Evolutionary conservation across 2,113 vertebrate genomes (phyloP).

Genomic region (Oncorhynchus kisutch): DNA sequence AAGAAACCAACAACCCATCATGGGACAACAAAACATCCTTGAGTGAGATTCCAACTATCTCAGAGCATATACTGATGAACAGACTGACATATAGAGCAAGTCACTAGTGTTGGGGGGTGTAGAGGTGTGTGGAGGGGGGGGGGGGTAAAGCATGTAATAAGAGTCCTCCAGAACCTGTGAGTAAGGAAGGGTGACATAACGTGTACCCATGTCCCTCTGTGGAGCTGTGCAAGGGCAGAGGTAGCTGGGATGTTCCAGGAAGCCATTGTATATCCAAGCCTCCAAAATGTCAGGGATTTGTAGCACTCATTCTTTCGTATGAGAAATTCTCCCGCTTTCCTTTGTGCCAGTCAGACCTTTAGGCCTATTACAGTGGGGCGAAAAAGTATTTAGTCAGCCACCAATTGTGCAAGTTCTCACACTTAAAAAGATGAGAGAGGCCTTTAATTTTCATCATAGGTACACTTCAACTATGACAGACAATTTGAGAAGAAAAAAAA

Average conservation of each 20-base stretch:
- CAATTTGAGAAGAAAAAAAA: too few species aligned
- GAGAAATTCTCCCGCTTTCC: background rate
- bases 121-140: background rate
- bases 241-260: background rate
- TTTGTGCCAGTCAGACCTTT: too few species aligned
- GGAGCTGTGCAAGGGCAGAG: constrained; percentile 11
- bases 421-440: too few species aligned
- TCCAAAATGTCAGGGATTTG: constrained; percentile 19
- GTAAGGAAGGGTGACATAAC: background rate
- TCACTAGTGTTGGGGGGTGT: constrained; percentile 16
- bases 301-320: background rate
- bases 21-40: background rate
- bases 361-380: too few species aligned
- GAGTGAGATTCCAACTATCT: background rate
- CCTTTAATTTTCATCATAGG: too few species aligned
- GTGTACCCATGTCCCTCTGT: constrained; percentile 9
- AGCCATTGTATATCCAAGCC: constrained; percentile 4
- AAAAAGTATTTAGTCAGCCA: too few species aligned
- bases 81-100: background rate
- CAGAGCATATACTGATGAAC: background rate
- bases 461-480: too few species aligned
- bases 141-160: constrained; percentile 24
- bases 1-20: too few species aligned
- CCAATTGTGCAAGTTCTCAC: too few species aligned
- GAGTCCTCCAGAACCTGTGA: constrained; percentile 13